Percentiles rank a stretch among this genome's conserved stretches.
Evolutionary conservation across 2,888 invertebrate species (phyloP).

Genomic region (Xiphydria camelus): DNA sequence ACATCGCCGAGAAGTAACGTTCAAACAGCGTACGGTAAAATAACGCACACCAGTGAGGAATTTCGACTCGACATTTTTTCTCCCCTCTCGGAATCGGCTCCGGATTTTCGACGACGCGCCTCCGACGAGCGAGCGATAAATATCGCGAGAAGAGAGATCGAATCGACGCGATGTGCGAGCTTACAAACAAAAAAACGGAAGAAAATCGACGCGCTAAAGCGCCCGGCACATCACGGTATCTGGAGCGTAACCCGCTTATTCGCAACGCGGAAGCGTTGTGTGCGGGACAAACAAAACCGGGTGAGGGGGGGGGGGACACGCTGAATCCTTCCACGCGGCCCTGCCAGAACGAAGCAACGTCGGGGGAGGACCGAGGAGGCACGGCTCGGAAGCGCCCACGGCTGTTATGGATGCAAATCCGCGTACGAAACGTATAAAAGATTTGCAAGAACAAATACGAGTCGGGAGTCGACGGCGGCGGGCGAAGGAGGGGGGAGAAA

Average conservation of each 20-base stretch:
- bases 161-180: too few species aligned
- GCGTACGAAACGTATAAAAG: constrained; percentile 47
- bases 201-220: too few species aligned
- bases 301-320: too few species aligned
- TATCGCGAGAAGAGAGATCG: too few species aligned
- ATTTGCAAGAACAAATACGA: constrained; percentile 52
- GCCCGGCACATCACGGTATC: too few species aligned
- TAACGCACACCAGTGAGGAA: too few species aligned
- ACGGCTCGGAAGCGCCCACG: constrained; percentile 23
- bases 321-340: too few species aligned
- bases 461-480: constrained; percentile 18
- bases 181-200: too few species aligned
- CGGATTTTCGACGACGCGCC: not conserved
- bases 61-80: too few species aligned
- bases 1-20: not conserved
- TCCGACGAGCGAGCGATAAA: not conserved
- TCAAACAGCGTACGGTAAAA: not conserved
- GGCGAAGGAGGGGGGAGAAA: constrained; percentile 8
- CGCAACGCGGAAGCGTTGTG: constrained; percentile 18
- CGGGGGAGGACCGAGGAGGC: constrained; percentile 13
- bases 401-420: constrained; percentile 50
- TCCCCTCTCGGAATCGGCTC: too few species aligned
- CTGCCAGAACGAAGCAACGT: not conserved
- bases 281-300: constrained; percentile 25
- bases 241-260: too few species aligned